Percentiles rank a stretch among this genome's conserved stretches.
phyloP scores from a whole-genome alignment of 1,140 invertebrate species.

The Venustaconcha ellipsiformis region DNA sequence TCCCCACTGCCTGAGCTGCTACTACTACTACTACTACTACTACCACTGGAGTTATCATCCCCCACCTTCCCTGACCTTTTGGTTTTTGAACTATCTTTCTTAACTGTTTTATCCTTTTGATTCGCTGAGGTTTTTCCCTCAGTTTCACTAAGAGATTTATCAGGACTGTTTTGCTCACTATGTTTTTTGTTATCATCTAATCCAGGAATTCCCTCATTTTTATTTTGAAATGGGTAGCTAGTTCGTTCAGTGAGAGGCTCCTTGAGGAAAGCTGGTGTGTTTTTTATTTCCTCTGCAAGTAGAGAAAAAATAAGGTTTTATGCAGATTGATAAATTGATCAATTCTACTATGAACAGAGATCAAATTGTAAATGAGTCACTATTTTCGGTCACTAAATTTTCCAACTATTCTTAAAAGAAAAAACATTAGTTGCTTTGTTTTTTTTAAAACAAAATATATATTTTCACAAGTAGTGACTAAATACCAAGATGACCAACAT shows the following conservation, averaged over 20 bases:
- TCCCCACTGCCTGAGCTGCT: slow-evolving; percentile 22
- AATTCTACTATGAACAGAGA: too few species aligned
- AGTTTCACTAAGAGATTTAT: too few species aligned
- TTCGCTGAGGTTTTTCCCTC: too few species aligned
- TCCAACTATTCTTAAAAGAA: too few species aligned
- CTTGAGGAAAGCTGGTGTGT: slow-evolving; percentile 45
- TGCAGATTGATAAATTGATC: too few species aligned
- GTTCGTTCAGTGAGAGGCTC: slow-evolving; percentile 41
- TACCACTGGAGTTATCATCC: slow-evolving; percentile 28
- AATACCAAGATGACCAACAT: too few species aligned
- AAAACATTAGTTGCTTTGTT: too few species aligned
- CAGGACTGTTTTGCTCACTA: slow-evolving; percentile 1
- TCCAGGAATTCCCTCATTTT: slow-evolving; percentile 50
- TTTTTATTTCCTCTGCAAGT: slow-evolving; percentile 37
- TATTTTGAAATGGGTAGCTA: slow-evolving; percentile 46
- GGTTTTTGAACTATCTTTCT: neutral
- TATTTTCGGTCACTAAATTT: too few species aligned
- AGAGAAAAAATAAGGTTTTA: neutral
- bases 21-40: slow-evolving; percentile 29
- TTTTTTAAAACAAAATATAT: too few species aligned
- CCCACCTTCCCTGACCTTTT: slow-evolving; percentile 1
- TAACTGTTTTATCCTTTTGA: too few species aligned
- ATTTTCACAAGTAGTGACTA: too few species aligned
- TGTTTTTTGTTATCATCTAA: slow-evolving; percentile 28
- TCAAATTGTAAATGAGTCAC: too few species aligned